phyloP scores from a whole-genome alignment of 2,888 invertebrate species.

The Eristalinus aeneus region DNA sequence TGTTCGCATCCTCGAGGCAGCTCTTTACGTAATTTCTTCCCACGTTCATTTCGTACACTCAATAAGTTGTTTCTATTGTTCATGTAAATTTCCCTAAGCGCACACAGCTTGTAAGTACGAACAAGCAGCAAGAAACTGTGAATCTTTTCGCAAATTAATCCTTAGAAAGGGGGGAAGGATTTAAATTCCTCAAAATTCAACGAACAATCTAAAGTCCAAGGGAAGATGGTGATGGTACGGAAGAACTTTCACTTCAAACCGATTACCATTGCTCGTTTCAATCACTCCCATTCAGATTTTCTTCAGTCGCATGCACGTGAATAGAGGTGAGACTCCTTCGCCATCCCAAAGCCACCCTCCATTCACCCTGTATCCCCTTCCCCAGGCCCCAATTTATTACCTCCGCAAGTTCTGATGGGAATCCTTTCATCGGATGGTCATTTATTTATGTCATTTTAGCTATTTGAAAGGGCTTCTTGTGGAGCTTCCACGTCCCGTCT shows the following conservation, averaged over 20 bases:
- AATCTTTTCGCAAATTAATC: constrained; percentile 19
- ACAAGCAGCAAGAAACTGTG: neutral
- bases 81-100: neutral
- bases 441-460: constrained; percentile 69
- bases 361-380: constrained; percentile 21
- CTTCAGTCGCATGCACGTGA: neutral
- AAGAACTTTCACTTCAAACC: constrained; percentile 55
- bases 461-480: constrained; percentile 50
- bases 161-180: neutral
- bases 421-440: constrained; percentile 68
- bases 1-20: neutral
- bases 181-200: constrained; percentile 21
- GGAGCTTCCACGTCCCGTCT: neutral
- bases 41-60: neutral
- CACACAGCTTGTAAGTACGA: neutral
- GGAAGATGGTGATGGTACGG: neutral
- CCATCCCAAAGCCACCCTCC: constrained; percentile 4
- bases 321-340: neutral
- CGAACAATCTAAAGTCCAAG: neutral
- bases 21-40: neutral
- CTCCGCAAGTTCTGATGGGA: constrained; percentile 55
- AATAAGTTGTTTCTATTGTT: neutral
- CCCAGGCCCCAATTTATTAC: constrained; percentile 64
- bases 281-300: constrained; percentile 3
- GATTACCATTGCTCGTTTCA: constrained; percentile 28